These are phyloP conservation scores for Drosophila imparisetae DNA, from an alignment of 2,888 invertebrate genomes.

Conservation along the genomic window DNA sequence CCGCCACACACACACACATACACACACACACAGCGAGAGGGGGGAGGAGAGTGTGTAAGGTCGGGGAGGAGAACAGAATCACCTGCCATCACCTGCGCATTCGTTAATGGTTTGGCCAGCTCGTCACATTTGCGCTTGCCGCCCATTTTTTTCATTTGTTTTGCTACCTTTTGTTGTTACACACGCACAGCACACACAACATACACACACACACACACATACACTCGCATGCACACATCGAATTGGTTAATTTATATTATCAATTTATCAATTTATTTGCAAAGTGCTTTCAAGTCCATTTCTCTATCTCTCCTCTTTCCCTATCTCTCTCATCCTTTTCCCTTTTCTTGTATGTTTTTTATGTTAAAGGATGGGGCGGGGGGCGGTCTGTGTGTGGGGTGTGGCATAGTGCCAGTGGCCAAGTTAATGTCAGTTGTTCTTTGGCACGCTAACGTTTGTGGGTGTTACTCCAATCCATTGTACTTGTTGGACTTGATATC, in stretches of 20 bases:
- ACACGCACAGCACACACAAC: constrained; percentile 9
- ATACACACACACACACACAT: constrained; percentile 28
- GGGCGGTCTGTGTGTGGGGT: not conserved
- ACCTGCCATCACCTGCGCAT: constrained; percentile 43
- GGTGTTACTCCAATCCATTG: constrained; percentile 43
- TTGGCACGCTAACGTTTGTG: constrained; percentile 53
- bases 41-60: not conserved
- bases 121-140: constrained; percentile 38
- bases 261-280: constrained; percentile 78
- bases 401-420: constrained; percentile 16
- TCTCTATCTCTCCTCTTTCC: not conserved
- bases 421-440: constrained; percentile 57
- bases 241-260: constrained; percentile 79
- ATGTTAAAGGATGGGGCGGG: no score
- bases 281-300: constrained; percentile 59
- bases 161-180: constrained; percentile 46
- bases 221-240: constrained; percentile 38
- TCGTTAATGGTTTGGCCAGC: constrained; percentile 53
- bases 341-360: no score
- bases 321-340: no score
- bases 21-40: constrained; percentile 3
- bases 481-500: constrained; percentile 1
- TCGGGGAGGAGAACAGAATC: constrained; percentile 18
- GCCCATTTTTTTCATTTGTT: constrained; percentile 27
- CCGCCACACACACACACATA: constrained; percentile 23